Evolutionary conservation across 2,888 invertebrate genomes (phyloP).

Genomic region (Drosophila seclusa): DNA sequence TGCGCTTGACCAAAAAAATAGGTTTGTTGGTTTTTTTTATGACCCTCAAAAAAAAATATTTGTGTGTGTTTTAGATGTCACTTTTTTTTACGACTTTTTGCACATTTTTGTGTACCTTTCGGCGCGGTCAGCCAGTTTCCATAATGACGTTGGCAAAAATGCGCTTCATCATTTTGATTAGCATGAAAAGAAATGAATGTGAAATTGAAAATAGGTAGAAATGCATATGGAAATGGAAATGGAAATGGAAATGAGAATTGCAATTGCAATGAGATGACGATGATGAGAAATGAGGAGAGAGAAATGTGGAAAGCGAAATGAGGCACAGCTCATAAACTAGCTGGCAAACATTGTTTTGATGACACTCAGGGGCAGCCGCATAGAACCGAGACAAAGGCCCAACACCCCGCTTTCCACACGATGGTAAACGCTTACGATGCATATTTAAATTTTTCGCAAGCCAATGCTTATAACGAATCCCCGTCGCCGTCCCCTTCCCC

Average conservation of each 20-base stretch:
- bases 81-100: constrained; percentile 70
- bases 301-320: constrained; percentile 29
- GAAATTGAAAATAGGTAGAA: constrained; percentile 65
- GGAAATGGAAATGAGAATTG: constrained; percentile 11
- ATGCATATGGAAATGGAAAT: constrained; percentile 36
- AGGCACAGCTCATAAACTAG: constrained; percentile 76
- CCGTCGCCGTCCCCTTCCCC: neutral
- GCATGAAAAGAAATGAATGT: constrained; percentile 75
- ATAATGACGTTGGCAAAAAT: constrained; percentile 56
- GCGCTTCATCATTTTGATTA: constrained; percentile 44
- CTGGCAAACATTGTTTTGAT: constrained; percentile 77
- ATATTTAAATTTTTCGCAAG: constrained; percentile 75
- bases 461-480: constrained; percentile 63
- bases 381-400: constrained; percentile 33
- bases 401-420: constrained; percentile 43
- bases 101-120: constrained; percentile 65
- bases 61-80: constrained; percentile 26
- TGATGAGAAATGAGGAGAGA: constrained; percentile 30
- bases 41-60: constrained; percentile 44
- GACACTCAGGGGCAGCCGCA: constrained; percentile 73
- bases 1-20: constrained; percentile 77
- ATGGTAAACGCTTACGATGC: constrained; percentile 31
- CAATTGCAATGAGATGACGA: constrained; percentile 44
- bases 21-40: constrained; percentile 77
- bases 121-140: constrained; percentile 63